phyloP scores from a whole-genome alignment of 2,888 invertebrate genomes.

The Blastobasis lacticolella region DNA sequence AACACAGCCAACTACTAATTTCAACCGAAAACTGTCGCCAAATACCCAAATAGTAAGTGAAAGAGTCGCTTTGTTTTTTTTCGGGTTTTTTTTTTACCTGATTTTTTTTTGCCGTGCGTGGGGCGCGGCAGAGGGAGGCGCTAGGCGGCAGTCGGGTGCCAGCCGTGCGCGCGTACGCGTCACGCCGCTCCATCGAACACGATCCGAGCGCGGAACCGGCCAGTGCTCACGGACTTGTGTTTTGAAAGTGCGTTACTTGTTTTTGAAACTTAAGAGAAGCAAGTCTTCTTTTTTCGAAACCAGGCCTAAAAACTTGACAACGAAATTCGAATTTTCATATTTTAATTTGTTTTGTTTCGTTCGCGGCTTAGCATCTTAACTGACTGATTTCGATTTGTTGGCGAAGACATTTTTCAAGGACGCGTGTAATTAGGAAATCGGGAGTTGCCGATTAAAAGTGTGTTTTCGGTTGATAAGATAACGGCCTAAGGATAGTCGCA shows the following conservation, averaged over 20 bases:
- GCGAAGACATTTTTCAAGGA: conserved; percentile 13
- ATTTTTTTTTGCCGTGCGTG: conserved; percentile 39
- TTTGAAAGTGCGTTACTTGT: conserved; percentile 14
- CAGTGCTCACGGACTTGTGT: conserved; percentile 16
- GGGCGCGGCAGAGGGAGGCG: conserved; percentile 38
- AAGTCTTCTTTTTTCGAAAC: too few species aligned
- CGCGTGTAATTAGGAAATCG: conserved; percentile 35
- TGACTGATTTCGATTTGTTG: neutral
- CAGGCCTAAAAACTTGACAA: too few species aligned
- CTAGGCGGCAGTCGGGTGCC: conserved; percentile 53
- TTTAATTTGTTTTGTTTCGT: too few species aligned
- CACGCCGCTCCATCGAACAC: conserved; percentile 14
- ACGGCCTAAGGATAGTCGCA: conserved; percentile 22
- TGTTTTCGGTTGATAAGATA: conserved; percentile 50
- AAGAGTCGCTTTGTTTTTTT: conserved; percentile 2
- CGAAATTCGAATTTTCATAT: too few species aligned
- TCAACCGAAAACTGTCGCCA: conserved; percentile 28
- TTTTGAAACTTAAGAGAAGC: conserved; percentile 2
- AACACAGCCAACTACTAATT: conserved; percentile 22
- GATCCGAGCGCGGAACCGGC: conserved; percentile 11
- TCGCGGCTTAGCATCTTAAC: too few species aligned
- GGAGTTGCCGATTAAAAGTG: conserved; percentile 31
- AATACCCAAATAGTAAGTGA: conserved; percentile 31
- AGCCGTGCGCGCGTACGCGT: conserved; percentile 40
- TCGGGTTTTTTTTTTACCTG: conserved; percentile 25